Conservation (phyloP, 2,888 invertebrate genomes). For the Eulithis prunata region DNA sequence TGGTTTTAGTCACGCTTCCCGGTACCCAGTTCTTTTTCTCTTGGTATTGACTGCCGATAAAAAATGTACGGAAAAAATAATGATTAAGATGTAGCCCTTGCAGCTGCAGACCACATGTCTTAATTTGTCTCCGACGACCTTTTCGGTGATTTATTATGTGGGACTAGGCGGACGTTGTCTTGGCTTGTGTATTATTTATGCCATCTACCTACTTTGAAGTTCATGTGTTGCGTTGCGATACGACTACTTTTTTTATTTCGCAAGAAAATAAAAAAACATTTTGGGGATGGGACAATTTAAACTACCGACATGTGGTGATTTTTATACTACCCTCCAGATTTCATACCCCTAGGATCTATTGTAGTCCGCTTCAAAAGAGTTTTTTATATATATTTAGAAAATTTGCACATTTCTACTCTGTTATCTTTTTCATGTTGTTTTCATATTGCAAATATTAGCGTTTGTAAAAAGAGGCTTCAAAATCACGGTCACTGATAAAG, state of each 20-base stretch:
- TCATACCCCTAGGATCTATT: no score
- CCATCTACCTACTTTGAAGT: conserved; percentile 20
- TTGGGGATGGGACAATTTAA: not conserved
- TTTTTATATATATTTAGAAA: not conserved
- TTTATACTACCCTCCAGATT: not conserved
- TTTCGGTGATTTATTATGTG: conserved; percentile 72
- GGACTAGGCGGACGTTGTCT: conserved; percentile 38
- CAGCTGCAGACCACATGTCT: conserved; percentile 79
- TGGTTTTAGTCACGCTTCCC: conserved; percentile 71
- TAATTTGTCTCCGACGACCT: conserved; percentile 68
- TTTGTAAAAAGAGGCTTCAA: not conserved
- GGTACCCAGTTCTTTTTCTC: conserved; percentile 39
- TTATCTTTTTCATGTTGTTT: not conserved
- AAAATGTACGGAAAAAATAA: conserved; percentile 44
- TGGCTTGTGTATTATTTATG: conserved; percentile 26
- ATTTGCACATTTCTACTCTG: not conserved
- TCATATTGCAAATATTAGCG: not conserved
- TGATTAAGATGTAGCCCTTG: conserved; percentile 51
- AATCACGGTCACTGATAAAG: no score
- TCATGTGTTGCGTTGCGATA: conserved; percentile 19
- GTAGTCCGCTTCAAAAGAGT: no score
- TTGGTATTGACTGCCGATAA: conserved; percentile 38
- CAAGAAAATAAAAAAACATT: not conserved
- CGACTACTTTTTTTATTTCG: not conserved
- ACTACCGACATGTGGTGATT: not conserved